phyloP scores from a whole-genome alignment of 2,113 vertebrate species.

The Pygoscelis antarcticus region DNA sequence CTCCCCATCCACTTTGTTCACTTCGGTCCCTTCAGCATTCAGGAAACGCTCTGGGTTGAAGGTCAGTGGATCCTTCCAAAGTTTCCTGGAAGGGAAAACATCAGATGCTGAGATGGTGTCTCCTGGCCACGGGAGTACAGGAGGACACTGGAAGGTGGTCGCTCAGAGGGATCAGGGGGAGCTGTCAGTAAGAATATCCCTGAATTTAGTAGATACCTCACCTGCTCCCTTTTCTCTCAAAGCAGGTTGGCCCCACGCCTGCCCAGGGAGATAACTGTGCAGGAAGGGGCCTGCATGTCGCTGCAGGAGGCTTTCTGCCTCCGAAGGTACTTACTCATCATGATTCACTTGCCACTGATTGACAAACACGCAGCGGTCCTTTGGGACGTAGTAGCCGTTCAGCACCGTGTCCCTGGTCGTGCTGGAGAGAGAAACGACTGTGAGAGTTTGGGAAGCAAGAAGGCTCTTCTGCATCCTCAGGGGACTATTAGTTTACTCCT shows the following conservation, averaged over 20 bases:
- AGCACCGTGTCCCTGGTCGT: constrained; percentile 82
- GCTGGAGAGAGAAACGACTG: constrained; percentile 68
- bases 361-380: constrained; percentile 85
- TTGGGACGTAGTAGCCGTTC: constrained; percentile 87
- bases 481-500: not conserved
- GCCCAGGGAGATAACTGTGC: not conserved
- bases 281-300: not conserved
- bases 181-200: not conserved
- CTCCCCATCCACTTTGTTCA: constrained; percentile 80
- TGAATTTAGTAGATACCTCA: not conserved
- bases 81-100: constrained; percentile 69
- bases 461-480: not conserved
- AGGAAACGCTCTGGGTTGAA: constrained; percentile 91
- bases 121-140: not conserved
- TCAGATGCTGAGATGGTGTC: not conserved
- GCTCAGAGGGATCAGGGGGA: not conserved
- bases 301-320: not conserved
- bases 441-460: not conserved
- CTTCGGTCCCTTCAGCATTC: constrained; percentile 62
- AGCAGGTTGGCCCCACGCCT: not conserved
- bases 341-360: constrained; percentile 95
- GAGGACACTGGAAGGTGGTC: not conserved
- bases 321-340: constrained; percentile 81
- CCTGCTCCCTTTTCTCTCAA: not conserved
- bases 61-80: constrained; percentile 86